These are phyloP conservation scores for Diabrotica balteata DNA, from an alignment of 2,888 invertebrate species.

Conservation along the genomic window DNA sequence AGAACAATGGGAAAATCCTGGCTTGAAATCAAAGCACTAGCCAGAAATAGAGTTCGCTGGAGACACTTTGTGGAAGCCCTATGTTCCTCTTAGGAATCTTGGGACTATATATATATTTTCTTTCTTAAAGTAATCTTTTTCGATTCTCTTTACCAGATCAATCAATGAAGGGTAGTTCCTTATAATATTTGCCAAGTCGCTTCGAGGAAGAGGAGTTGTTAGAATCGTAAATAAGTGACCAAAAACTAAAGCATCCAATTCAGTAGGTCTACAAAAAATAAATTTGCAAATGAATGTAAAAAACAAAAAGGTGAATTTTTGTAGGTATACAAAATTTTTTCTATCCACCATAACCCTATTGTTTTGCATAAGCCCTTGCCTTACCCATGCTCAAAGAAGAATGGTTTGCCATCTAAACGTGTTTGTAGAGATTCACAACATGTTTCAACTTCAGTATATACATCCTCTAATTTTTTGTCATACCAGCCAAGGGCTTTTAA, in stretches of 20 bases:
- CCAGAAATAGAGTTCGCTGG: no score
- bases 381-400: slow-evolving; percentile 82
- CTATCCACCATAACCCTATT: no score
- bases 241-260: slow-evolving; percentile 94
- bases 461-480: slow-evolving; percentile 79
- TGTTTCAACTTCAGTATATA: slow-evolving; percentile 78
- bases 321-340: no score
- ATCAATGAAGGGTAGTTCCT: slow-evolving; percentile 78
- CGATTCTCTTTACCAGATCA: slow-evolving; percentile 83
- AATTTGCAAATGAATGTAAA: neutral
- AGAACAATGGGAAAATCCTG: no score
- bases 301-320: neutral
- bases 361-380: slow-evolving; percentile 49
- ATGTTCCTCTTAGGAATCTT: no score
- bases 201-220: slow-evolving; percentile 87
- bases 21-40: no score
- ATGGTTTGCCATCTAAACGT: slow-evolving; percentile 79
- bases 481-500: slow-evolving; percentile 85
- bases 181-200: slow-evolving; percentile 81
- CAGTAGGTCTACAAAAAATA: slow-evolving; percentile 78
- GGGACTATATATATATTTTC: no score
- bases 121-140: slow-evolving; percentile 78
- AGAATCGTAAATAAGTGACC: slow-evolving; percentile 96
- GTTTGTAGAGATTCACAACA: slow-evolving; percentile 89
- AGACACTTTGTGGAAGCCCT: no score